Percentiles rank a stretch among this genome's conserved stretches.
phyloP scores from a whole-genome alignment of 2,888 invertebrate genomes.

The Mechanitis messenoides region DNA sequence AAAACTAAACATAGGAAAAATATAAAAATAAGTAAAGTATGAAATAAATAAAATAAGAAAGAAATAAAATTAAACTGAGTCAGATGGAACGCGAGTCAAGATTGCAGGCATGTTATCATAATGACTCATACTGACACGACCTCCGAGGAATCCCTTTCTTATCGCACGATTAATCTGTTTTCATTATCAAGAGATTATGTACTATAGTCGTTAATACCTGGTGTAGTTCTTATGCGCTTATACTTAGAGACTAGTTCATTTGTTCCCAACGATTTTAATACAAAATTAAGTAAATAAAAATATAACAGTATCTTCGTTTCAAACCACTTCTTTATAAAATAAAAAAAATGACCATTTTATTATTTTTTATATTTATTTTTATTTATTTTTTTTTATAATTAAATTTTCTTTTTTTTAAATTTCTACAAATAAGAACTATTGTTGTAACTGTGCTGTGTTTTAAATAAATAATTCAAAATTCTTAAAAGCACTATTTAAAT shows the following conservation, averaged over 20 bases:
- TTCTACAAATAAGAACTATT: too few species aligned
- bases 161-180: conserved; percentile 19
- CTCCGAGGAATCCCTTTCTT: conserved; percentile 42
- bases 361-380: too few species aligned
- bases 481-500: not conserved
- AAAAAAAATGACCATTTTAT: too few species aligned
- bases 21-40: conserved; percentile 17
- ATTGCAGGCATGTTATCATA: conserved; percentile 37
- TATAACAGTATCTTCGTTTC: not conserved
- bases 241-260: not conserved
- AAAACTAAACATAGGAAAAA: not conserved
- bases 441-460: too few species aligned
- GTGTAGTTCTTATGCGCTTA: not conserved
- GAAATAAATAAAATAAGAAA: conserved; percentile 35
- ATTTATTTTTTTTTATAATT: too few species aligned
- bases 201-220: not conserved
- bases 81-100: conserved; percentile 41
- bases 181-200: conserved; percentile 1
- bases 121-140: conserved; percentile 54
- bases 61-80: conserved; percentile 16
- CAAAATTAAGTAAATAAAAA: not conserved
- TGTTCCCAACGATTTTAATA: too few species aligned
- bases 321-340: too few species aligned
- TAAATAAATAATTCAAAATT: not conserved
- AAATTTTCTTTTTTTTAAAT: too few species aligned